phyloP scores from a whole-genome alignment of 2,113 vertebrate genomes.

The Lophura nycthemera region DNA sequence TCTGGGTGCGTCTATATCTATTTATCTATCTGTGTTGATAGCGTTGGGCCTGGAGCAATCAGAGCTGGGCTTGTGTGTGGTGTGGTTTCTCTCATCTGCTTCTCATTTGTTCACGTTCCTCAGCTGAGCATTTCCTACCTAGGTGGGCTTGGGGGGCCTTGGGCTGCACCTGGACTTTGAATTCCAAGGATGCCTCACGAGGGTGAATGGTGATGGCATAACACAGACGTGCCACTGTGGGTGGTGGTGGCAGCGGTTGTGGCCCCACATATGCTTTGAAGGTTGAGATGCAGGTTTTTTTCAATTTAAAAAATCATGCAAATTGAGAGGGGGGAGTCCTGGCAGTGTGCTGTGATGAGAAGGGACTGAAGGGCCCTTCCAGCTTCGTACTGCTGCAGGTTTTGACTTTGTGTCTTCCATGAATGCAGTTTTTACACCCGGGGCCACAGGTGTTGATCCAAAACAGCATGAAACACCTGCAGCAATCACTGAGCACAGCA shows the following conservation, averaged over 20 bases:
- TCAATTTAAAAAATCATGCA: neutral
- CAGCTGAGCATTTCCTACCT: neutral
- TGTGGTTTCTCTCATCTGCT: neutral
- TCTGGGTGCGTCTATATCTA: neutral
- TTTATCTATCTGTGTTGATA: no score
- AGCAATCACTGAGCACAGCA: neutral
- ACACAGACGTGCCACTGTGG: neutral
- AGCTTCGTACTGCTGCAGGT: neutral
- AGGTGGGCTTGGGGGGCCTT: neutral
- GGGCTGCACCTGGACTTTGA: neutral
- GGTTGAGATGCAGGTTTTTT: neutral
- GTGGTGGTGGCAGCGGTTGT: neutral
- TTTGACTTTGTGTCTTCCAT: neutral
- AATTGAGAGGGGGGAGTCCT: neutral
- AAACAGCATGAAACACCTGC: neutral
- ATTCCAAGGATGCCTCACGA: neutral
- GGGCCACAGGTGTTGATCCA: neutral
- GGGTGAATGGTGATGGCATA: neutral
- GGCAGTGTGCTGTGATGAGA: neutral
- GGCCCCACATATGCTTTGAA: neutral
- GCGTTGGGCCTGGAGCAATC: neutral
- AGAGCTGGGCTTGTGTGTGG: neutral
- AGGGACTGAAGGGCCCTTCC: fast-evolving
- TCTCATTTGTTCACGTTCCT: neutral
- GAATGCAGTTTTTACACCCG: neutral